A percentile compares a stretch with the other conserved stretches of the same genome.
phyloP scores from a whole-genome alignment of 1,140 invertebrate genomes.

The Drosophila guanche region DNA sequence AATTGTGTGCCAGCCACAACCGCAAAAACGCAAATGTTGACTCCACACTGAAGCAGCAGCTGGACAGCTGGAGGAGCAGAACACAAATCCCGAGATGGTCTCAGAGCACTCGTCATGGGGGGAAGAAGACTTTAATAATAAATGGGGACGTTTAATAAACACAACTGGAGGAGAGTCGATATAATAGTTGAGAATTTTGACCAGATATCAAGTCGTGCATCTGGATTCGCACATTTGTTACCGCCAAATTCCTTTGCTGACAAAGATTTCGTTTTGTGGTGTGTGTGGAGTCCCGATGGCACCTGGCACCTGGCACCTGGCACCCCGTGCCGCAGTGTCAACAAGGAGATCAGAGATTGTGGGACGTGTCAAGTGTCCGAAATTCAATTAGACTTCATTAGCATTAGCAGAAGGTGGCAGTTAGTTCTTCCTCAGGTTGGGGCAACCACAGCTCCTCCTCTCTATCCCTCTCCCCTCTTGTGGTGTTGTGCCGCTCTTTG shows the following conservation, averaged over 20 bases:
- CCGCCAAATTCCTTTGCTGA: constrained; percentile 6
- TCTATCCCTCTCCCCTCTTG: not conserved
- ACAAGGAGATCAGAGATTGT: constrained; percentile 75
- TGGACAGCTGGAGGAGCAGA: constrained; percentile 15
- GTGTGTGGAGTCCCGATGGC: too few relatives aligned
- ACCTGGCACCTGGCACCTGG: constrained; percentile 1
- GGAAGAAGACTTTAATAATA: constrained; percentile 11
- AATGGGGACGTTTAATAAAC: not conserved
- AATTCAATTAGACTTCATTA: constrained; percentile 82
- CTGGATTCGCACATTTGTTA: not conserved
- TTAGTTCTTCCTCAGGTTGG: constrained; percentile 10
- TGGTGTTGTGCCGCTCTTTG: too few relatives aligned
- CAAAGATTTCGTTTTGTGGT: constrained; percentile 35
- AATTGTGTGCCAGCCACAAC: constrained; percentile 68
- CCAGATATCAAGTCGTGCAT: too few relatives aligned
- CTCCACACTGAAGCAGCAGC: constrained; percentile 34
- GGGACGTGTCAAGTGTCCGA: constrained; percentile 80
- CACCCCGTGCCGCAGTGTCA: constrained; percentile 16
- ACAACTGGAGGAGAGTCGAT: too few relatives aligned
- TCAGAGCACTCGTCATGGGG: constrained; percentile 3
- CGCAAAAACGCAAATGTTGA: constrained; percentile 78
- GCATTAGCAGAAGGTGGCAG: constrained; percentile 75
- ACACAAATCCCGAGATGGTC: not conserved
- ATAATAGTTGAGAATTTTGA: too few relatives aligned
- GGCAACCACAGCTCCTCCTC: constrained; percentile 6